phyloP scores from a whole-genome alignment of 2,797 vertebrate genomes.

The Amniataba percoides region DNA sequence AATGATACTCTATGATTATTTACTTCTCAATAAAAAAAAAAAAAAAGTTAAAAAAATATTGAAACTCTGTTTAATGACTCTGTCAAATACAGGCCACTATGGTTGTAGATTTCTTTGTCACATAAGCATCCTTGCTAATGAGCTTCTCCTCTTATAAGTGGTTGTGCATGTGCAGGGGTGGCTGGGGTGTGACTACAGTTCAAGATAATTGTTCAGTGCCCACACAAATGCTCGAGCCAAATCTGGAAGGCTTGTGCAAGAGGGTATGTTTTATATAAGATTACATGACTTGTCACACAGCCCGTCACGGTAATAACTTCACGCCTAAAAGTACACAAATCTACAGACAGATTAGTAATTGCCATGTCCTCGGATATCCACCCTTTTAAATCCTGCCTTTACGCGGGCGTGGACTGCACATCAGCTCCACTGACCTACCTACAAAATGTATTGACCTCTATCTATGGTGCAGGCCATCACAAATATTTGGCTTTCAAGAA shows the following conservation, averaged over 20 bases:
- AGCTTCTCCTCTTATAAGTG: background rate
- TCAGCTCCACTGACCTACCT: constrained; percentile 49
- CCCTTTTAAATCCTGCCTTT: constrained; percentile 34
- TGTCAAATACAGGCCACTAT: background rate
- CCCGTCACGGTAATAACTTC: constrained; percentile 33
- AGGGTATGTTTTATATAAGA: constrained; percentile 16
- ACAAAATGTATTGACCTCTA: constrained; percentile 55
- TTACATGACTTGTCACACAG: constrained; percentile 15
- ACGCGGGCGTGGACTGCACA: constrained; percentile 33
- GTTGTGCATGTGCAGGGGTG: background rate
- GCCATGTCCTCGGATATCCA: constrained; percentile 22
- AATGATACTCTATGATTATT: background rate
- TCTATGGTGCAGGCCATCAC: constrained; percentile 31
- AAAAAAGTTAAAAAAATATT: too few species aligned
- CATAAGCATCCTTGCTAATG: background rate
- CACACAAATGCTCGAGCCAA: background rate
- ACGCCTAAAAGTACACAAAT: constrained; percentile 39
- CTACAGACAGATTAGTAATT: constrained; percentile 36
- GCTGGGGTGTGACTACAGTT: background rate
- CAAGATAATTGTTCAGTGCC: background rate
- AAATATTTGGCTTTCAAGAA: constrained; percentile 60
- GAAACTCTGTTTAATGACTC: background rate
- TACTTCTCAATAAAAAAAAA: background rate
- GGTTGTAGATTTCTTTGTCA: background rate
- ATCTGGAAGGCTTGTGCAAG: background rate